Evolutionary conservation across 1,140 invertebrate genomes (phyloP).

Genomic region (Drosophila littoralis): DNA sequence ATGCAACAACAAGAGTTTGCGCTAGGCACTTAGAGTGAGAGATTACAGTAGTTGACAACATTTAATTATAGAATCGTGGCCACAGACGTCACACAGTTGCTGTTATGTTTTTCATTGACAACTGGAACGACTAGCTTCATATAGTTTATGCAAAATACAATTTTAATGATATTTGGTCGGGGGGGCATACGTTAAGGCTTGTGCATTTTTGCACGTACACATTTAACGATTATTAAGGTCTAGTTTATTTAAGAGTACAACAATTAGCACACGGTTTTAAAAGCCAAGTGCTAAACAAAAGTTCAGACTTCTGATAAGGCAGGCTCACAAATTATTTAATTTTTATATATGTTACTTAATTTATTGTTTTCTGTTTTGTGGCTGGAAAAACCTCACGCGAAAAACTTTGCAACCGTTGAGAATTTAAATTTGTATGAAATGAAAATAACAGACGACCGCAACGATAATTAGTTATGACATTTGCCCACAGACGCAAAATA

Average conservation of each 20-base stretch:
- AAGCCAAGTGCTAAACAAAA: slow-evolving; percentile 24
- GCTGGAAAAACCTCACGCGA: slow-evolving; percentile 21
- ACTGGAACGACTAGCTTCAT: slow-evolving; percentile 21
- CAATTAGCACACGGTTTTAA: slow-evolving; percentile 55
- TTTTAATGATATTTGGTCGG: slow-evolving; percentile 27
- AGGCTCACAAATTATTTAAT: neutral
- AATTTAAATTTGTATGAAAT: slow-evolving; percentile 20
- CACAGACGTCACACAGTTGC: slow-evolving; percentile 48
- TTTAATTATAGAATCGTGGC: slow-evolving; percentile 50
- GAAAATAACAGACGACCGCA: slow-evolving; percentile 23
- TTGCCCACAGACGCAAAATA: slow-evolving; percentile 26
- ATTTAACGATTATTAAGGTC: slow-evolving; percentile 11
- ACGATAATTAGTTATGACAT: slow-evolving; percentile 25
- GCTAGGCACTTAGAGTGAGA: slow-evolving; percentile 7
- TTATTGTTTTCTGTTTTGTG: slow-evolving; percentile 24
- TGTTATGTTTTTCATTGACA: slow-evolving; percentile 54
- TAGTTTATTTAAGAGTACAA: slow-evolving; percentile 25
- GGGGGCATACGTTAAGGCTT: slow-evolving; percentile 25
- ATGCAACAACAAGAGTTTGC: slow-evolving; percentile 20
- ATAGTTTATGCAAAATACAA: slow-evolving; percentile 30
- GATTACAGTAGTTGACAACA: slow-evolving; percentile 34
- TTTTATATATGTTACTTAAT: slow-evolving; percentile 52
- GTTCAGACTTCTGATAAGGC: slow-evolving; percentile 1
- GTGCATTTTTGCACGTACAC: slow-evolving; percentile 70
- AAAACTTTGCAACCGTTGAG: slow-evolving; percentile 27